Evolutionary conservation across 1,140 invertebrate species (phyloP).

Genomic region (Acromyrmex heyeri): DNA sequence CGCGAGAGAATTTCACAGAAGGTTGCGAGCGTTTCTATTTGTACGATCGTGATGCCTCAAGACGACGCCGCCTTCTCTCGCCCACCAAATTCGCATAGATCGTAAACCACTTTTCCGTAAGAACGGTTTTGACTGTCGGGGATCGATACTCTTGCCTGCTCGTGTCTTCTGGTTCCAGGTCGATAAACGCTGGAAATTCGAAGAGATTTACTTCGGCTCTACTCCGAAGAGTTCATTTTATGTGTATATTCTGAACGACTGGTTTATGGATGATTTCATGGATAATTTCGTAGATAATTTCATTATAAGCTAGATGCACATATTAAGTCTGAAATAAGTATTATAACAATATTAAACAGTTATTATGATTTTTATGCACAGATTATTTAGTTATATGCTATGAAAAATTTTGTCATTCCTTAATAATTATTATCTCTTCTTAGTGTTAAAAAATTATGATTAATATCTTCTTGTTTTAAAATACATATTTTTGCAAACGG

Average conservation of each 20-base stretch:
- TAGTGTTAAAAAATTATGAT: neutral
- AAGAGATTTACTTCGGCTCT: constrained; percentile 44
- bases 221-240: constrained; percentile 40
- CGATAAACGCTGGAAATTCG: constrained; percentile 40
- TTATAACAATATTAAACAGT: neutral
- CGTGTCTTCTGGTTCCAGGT: constrained; percentile 30
- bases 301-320: constrained; percentile 17
- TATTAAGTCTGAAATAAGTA: neutral
- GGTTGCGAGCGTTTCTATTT: constrained; percentile 42
- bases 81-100: constrained; percentile 28
- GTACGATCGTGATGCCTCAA: constrained; percentile 20
- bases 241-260: constrained; percentile 7
- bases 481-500: constrained; percentile 29
- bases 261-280: constrained; percentile 38
- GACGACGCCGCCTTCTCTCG: constrained; percentile 12
- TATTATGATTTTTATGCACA: neutral
- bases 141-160: constrained; percentile 35
- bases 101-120: constrained; percentile 39
- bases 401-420: neutral
- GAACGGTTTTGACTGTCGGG: constrained; percentile 32
- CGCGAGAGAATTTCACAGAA: constrained; percentile 19
- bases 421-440: neutral
- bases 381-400: neutral
- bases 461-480: neutral
- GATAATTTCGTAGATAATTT: constrained; percentile 35